Percentiles rank a stretch among this genome's conserved stretches.
These are phyloP conservation scores for Carcharodon carcharias DNA, from an alignment of 2,797 vertebrate species.

Conservation along the genomic window DNA sequence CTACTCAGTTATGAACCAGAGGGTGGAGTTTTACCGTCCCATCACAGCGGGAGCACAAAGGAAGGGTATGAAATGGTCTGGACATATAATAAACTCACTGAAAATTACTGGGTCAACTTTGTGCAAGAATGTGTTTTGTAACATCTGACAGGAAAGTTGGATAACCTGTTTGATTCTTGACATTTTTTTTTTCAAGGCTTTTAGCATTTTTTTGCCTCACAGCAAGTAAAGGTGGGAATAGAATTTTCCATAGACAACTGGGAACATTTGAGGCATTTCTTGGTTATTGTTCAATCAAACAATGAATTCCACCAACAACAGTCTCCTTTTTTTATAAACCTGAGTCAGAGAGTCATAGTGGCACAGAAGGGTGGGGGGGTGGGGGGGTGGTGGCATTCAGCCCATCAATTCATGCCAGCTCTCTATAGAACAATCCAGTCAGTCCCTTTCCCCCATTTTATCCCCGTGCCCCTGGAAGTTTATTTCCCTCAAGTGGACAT, in stretches of 20 bases:
- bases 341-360: background rate
- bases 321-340: background rate
- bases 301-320: background rate
- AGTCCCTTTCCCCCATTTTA: too few relatives aligned
- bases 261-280: background rate
- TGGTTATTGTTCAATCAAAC: background rate
- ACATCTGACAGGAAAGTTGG: background rate
- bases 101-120: background rate
- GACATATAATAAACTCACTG: background rate
- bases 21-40: too few relatives aligned
- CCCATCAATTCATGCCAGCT: too few relatives aligned
- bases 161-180: background rate
- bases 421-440: too few relatives aligned
- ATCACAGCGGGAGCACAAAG: background rate
- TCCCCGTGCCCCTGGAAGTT: too few relatives aligned
- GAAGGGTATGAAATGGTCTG: background rate
- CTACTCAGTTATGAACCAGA: too few relatives aligned
- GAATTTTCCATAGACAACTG: background rate
- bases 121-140: background rate
- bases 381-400: too few relatives aligned
- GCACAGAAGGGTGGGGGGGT: background rate
- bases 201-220: background rate
- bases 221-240: background rate
- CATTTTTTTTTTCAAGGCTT: background rate
- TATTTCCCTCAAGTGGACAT: too few relatives aligned